Percentiles rank a stretch among this genome's conserved stretches.
Evolutionary conservation across 1,140 invertebrate species (phyloP).

Genomic region (Dendroctonus valens): DNA sequence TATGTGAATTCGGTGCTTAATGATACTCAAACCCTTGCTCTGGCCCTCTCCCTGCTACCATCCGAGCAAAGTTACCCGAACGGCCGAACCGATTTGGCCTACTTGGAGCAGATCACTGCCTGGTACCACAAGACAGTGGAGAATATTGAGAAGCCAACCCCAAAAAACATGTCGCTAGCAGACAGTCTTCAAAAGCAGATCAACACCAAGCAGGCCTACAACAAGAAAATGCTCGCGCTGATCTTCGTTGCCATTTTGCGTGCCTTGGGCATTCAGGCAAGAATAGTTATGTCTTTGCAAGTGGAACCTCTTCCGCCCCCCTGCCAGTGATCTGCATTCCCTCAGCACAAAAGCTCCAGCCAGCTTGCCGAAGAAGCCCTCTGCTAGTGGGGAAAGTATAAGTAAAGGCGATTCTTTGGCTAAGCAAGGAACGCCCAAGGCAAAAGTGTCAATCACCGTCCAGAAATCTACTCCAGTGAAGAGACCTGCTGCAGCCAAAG

Average conservation of each 20-base stretch:
- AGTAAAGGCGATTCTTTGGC: not conserved
- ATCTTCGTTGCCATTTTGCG: conserved; percentile 75
- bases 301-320: conserved; percentile 63
- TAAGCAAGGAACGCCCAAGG: not conserved
- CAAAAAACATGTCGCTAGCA: conserved; percentile 53
- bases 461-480: conserved; percentile 6
- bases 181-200: conserved; percentile 60
- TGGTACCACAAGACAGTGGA: conserved; percentile 70
- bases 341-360: conserved; percentile 43
- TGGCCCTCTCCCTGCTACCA: conserved; percentile 72
- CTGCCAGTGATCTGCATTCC: conserved; percentile 58
- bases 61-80: conserved; percentile 68
- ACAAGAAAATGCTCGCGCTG: conserved; percentile 67
- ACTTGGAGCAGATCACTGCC: conserved; percentile 71
- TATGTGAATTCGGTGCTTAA: conserved; percentile 73
- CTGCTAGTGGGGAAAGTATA: conserved; percentile 17
- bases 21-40: conserved; percentile 63
- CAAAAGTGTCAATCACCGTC: not conserved
- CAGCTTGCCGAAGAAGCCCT: too few relatives aligned
- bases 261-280: conserved; percentile 74
- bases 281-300: conserved; percentile 72
- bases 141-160: conserved; percentile 54
- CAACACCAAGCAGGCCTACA: conserved; percentile 59
- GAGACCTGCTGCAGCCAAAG: conserved; percentile 1
- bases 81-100: conserved; percentile 66